phyloP scores from a whole-genome alignment of 2,797 vertebrate species.

The Eulemur rubriventer region DNA sequence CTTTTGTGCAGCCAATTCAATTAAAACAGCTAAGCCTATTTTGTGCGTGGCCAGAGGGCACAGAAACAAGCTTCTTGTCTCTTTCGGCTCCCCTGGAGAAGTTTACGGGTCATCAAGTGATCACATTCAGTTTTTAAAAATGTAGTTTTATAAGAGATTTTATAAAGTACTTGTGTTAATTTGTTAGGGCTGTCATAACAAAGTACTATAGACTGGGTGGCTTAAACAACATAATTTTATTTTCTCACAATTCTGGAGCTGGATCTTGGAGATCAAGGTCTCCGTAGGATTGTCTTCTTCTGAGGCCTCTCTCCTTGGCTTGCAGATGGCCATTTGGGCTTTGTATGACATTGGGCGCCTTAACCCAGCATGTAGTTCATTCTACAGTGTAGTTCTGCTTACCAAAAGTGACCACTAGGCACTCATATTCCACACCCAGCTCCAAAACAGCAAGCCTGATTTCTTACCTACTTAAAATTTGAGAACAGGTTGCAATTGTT shows the following conservation, averaged over 20 bases:
- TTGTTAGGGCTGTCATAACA: neutral
- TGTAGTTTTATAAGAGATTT: neutral
- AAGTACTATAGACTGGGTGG: neutral
- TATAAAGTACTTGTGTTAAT: neutral
- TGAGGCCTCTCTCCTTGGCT: neutral
- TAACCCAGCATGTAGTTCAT: neutral
- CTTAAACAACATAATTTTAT: neutral
- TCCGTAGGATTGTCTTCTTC: rapidly evolving
- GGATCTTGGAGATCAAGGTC: neutral
- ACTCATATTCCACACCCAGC: neutral
- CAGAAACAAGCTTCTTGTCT: neutral
- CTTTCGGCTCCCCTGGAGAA: neutral
- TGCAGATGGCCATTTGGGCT: too few relatives aligned
- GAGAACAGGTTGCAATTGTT: neutral
- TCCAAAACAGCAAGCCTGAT: neutral
- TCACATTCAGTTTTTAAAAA: neutral
- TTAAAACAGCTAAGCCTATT: neutral
- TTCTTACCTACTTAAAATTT: neutral
- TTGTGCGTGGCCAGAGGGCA: neutral
- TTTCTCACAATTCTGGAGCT: neutral
- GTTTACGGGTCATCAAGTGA: too few relatives aligned
- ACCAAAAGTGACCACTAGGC: neutral
- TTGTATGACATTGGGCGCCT: neutral
- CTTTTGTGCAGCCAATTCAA: neutral
- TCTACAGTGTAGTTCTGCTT: neutral